A percentile compares a stretch with the other conserved stretches of the same genome.
Evolutionary conservation across 92 coral and sea anemone genomes (phyloP).

Genomic region (Ricordea florida): DNA sequence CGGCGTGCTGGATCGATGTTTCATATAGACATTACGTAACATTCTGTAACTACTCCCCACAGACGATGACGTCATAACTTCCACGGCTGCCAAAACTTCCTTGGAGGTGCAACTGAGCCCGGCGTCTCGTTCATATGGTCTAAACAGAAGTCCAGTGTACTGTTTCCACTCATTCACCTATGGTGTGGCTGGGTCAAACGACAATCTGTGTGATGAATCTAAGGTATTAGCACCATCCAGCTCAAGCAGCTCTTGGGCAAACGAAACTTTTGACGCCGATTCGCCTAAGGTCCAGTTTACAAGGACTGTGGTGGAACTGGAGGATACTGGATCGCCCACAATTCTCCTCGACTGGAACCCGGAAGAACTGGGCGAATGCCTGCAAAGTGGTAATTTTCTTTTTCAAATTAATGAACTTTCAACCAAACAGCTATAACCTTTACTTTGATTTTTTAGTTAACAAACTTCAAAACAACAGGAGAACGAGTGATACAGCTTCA

Average conservation of each 20-base stretch:
- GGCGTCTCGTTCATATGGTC: too few relatives aligned
- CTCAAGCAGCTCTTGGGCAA: not conserved
- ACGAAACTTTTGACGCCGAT: slow-evolving; percentile 22
- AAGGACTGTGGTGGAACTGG: slow-evolving; percentile 17
- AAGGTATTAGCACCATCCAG: not conserved
- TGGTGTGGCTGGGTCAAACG: not conserved
- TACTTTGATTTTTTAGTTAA: too few relatives aligned
- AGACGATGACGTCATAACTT: slow-evolving; percentile 1
- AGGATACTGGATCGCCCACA: slow-evolving; percentile 11
- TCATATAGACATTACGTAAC: too few relatives aligned
- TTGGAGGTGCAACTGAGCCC: too few relatives aligned
- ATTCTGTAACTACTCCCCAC: too few relatives aligned
- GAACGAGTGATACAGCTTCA: too few relatives aligned
- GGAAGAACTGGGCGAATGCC: not conserved
- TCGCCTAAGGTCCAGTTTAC: slow-evolving; percentile 18
- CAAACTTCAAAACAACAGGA: too few relatives aligned
- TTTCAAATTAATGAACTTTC: not conserved
- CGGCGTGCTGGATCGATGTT: too few relatives aligned
- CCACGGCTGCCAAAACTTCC: not conserved
- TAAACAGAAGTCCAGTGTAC: slow-evolving; percentile 10
- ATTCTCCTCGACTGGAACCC: not conserved
- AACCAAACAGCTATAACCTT: not conserved
- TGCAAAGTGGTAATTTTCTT: not conserved
- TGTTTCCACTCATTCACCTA: slow-evolving; percentile 41
- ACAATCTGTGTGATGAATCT: not conserved